Conservation (phyloP, 2,113 vertebrate genomes). For the Numida meleagris region DNA sequence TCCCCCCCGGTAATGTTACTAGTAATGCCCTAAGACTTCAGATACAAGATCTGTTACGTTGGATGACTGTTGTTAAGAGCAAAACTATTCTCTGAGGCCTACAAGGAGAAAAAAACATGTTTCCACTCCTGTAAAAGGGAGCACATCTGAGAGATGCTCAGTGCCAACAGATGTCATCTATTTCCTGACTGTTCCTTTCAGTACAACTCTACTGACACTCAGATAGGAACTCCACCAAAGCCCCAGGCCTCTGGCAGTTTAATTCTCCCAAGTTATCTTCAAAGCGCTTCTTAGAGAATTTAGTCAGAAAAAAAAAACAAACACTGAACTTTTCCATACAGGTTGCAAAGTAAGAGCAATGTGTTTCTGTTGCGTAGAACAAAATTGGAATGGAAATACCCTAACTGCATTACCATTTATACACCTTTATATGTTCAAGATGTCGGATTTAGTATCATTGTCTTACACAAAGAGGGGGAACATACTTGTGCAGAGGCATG, state of each 20-base stretch:
- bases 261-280: background rate
- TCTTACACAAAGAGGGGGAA: background rate
- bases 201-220: background rate
- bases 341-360: background rate
- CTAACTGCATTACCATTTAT: background rate
- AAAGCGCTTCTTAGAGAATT: background rate
- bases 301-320: background rate
- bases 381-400: background rate
- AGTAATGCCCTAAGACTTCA: background rate
- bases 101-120: background rate
- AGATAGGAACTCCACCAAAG: background rate
- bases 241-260: background rate
- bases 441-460: background rate
- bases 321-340: rapidly evolving
- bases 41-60: rapidly evolving
- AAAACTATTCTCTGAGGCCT: background rate
- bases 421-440: background rate
- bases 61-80: background rate
- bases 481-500: background rate
- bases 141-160: background rate
- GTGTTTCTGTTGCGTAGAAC: rapidly evolving
- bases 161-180: background rate
- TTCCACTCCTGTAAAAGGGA: background rate
- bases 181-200: background rate
- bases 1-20: background rate